A percentile compares a stretch with the other conserved stretches of the same genome.
phyloP scores from a whole-genome alignment of 2,113 vertebrate species.

The Leptobrachium leishanense region DNA sequence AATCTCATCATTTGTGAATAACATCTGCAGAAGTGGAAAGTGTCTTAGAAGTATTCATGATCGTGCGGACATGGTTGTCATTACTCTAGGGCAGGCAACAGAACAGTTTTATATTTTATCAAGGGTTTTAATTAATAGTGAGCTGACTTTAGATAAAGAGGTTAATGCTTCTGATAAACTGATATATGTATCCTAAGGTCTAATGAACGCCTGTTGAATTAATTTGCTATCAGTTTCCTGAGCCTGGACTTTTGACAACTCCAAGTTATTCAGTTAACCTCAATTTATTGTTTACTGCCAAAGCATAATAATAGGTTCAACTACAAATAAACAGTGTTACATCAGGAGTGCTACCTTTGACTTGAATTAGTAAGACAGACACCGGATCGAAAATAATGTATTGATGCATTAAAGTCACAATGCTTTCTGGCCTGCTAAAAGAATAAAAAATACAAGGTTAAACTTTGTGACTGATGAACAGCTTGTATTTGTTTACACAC shows the following conservation, averaged over 20 bases:
- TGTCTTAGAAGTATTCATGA: background rate
- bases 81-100: background rate
- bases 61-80: background rate
- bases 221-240: background rate
- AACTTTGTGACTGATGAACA: no score
- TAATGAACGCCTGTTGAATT: background rate
- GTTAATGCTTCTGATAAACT: background rate
- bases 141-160: background rate
- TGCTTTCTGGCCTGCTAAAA: no score
- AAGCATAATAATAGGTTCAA: background rate
- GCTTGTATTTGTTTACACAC: no score
- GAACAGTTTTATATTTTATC: background rate
- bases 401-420: no score
- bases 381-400: no score
- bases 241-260: background rate
- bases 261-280: background rate
- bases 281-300: background rate
- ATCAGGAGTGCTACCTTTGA: background rate
- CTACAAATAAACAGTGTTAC: background rate
- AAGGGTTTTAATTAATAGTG: background rate
- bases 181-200: background rate
- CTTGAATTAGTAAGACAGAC: background rate
- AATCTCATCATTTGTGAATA: background rate
- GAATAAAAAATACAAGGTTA: no score
- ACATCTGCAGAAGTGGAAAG: background rate